phyloP scores from a whole-genome alignment of 2,888 invertebrate genomes.

The Drosophila hamatofila region DNA sequence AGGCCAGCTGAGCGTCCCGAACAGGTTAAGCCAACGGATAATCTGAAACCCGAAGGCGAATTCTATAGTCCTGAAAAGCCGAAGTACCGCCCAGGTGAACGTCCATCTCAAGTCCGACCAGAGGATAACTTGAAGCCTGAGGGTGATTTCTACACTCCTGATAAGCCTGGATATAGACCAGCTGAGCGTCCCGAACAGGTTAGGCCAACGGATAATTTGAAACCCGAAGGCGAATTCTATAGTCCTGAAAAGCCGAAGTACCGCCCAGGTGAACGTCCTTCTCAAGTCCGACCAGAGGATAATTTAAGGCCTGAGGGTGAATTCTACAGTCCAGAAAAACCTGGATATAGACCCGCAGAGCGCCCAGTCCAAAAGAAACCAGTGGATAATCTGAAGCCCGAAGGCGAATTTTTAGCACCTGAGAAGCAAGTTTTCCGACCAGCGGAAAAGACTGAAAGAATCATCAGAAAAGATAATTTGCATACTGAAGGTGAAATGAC shows the following conservation, averaged over 20 bases:
- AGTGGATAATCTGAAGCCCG: conserved; percentile 86
- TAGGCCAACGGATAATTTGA: neutral
- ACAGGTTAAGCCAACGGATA: too few relatives aligned
- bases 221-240: neutral
- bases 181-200: conserved; percentile 83
- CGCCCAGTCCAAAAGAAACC: conserved; percentile 86
- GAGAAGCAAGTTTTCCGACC: neutral
- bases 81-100: conserved; percentile 85
- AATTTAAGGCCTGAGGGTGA: neutral
- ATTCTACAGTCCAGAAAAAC: neutral
- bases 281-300: neutral
- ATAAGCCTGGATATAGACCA: conserved; percentile 82
- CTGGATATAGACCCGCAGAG: conserved; percentile 59
- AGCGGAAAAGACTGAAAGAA: neutral
- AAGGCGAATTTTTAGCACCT: conserved; percentile 85
- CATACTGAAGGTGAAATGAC: neutral
- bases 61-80: conserved; percentile 86
- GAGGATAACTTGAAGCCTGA: conserved; percentile 87
- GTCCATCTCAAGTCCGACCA: conserved; percentile 85
- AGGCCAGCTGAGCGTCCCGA: conserved; percentile 85
- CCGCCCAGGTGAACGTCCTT: neutral
- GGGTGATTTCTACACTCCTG: conserved; percentile 85
- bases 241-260: neutral
- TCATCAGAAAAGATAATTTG: neutral
- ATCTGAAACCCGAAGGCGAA: too few relatives aligned